These are phyloP conservation scores for Laticauda laticaudata DNA, from an alignment of 2,113 vertebrate species.

Conservation along the genomic window DNA sequence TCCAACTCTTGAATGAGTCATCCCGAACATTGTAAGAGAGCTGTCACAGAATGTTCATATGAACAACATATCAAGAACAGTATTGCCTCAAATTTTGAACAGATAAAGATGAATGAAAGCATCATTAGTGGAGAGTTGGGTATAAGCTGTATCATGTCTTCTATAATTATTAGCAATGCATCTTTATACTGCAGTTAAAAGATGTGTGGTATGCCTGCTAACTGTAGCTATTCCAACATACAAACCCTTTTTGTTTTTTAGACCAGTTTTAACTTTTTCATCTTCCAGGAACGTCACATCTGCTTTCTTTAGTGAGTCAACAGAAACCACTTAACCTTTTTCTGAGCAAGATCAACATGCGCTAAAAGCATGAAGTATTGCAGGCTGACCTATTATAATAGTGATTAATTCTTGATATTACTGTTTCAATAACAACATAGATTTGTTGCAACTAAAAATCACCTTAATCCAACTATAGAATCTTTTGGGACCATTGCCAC, in stretches of 20 bases:
- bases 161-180: background rate
- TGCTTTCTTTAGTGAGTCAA: conserved; percentile 61
- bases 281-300: conserved; percentile 37
- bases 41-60: background rate
- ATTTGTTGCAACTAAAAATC: conserved; percentile 50
- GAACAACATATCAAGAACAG: background rate
- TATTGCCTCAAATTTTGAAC: background rate
- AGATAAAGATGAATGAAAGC: background rate
- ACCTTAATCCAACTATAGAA: conserved; percentile 42
- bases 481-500: conserved; percentile 37
- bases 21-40: background rate
- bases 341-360: conserved; percentile 61
- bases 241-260: conserved; percentile 25
- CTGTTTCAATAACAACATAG: conserved; percentile 55
- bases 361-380: conserved; percentile 56
- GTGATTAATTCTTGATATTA: conserved; percentile 68
- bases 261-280: conserved; percentile 43
- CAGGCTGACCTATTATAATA: conserved; percentile 57
- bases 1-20: background rate
- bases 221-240: background rate
- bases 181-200: background rate
- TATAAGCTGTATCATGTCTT: background rate
- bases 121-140: background rate
- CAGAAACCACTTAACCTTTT: conserved; percentile 63
- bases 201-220: background rate